Base-by-base conservation (phyloP, 1,140 invertebrate genomes). In the Cheumatopsyche charites region DNA sequence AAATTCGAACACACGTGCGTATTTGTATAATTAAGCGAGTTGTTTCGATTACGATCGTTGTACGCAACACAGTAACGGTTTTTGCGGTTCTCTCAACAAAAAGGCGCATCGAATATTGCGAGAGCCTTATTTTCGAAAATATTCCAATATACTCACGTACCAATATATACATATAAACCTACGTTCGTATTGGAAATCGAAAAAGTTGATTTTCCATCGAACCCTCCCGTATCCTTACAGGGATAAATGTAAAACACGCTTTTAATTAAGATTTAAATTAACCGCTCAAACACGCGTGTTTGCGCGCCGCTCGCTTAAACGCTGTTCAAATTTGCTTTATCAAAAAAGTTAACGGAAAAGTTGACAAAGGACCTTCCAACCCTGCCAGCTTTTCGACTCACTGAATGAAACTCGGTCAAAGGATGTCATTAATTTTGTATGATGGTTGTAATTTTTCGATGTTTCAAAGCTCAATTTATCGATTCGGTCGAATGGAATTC, bases 181-280 rank as follows among this genome's bases (percentile, higher is more conserved):
- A n/a, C 55, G 21, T 19, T 21, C 55, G 21, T 11, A 58, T 58
- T 58, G 55, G 55, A 58, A 58, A 58, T 58, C 55, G 55, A 58
- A 58, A 58, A 58, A 58, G 55, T 58, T 58, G 55, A 58, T 61
- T 26, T 61, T 23, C 19, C 19, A 23, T 13, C 13, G 6, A 11
- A 17, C 3, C 17, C 19, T 9, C 25, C 55, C 7, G 21, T n/a
- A n/a, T n/a, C 21, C 3, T 36, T 47, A n/a, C 43, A 47, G 2
- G 43, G 41, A 42, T n/a, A 47, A 47, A n/a, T 63, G 41, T 66
- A 66, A 66, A 49, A 26, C 68, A 62, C 41, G 68, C 49, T 70
- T 75, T 75, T 75, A 75, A 75, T 75, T 75, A 75, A 75, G 73
- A 75, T 75, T 75, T 75, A 72, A 72, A 75, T 75, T 75, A 75